These are phyloP conservation scores for Leptopilina boulardi DNA, from an alignment of 1,140 invertebrate species.

Conservation along the genomic window DNA sequence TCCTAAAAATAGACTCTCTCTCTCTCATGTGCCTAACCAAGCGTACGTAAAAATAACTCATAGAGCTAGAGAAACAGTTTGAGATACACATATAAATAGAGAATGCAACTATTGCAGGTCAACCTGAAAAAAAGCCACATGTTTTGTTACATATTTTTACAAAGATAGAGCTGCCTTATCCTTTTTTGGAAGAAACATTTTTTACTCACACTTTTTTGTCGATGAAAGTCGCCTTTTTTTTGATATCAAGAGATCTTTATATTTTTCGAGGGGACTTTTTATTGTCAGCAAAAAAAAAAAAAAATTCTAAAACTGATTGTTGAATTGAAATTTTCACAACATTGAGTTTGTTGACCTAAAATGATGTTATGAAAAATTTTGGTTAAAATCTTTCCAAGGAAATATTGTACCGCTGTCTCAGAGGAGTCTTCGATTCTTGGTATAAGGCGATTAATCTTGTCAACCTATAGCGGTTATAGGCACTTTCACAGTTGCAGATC, in stretches of 20 bases:
- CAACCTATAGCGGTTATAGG: too few species aligned
- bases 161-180: conserved; percentile 9
- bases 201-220: not conserved
- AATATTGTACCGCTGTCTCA: too few species aligned
- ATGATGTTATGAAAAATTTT: too few species aligned
- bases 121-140: too few species aligned
- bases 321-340: too few species aligned
- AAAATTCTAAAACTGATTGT: too few species aligned
- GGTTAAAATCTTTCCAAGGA: too few species aligned
- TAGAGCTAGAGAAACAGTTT: not conserved
- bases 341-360: too few species aligned
- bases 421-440: not conserved
- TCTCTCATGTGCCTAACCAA: conserved; percentile 16
- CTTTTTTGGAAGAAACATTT: not conserved
- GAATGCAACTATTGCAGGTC: not conserved
- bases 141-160: not conserved
- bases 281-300: not conserved
- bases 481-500: not conserved
- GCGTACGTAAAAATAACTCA: not conserved
- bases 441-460: not conserved
- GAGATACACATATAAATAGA: not conserved
- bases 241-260: conserved; percentile 18
- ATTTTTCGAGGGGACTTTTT: conserved; percentile 29
- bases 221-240: not conserved
- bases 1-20: conserved; percentile 5